Evolutionary conservation across 2,113 vertebrate genomes (phyloP).

Genomic region (Crotalus tigris): DNA sequence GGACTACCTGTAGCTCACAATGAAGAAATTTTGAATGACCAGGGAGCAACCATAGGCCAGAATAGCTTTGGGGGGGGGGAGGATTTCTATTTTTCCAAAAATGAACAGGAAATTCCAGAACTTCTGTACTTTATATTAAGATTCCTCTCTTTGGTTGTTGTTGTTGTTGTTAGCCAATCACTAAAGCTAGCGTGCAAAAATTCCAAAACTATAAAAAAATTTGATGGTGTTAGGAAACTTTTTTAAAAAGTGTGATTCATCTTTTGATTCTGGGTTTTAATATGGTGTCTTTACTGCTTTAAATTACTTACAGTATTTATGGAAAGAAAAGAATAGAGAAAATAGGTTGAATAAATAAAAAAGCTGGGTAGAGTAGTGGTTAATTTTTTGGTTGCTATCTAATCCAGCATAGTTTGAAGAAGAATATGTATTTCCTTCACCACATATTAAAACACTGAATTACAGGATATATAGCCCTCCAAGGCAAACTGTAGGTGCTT

Average conservation of each 20-base stretch:
- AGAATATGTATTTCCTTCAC: not conserved
- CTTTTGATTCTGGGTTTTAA: not conserved
- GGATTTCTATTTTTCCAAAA: not conserved
- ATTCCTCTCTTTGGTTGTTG: not conserved
- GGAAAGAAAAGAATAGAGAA: not conserved
- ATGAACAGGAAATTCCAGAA: not conserved
- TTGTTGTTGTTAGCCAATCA: not conserved
- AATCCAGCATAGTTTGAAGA: not conserved
- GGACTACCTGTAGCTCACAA: not conserved
- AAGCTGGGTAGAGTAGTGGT: not conserved
- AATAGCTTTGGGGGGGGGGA: not conserved
- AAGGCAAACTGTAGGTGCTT: not conserved
- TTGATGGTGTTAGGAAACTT: accelerated
- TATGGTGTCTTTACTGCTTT: not conserved
- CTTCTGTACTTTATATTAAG: not conserved
- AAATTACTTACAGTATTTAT: accelerated
- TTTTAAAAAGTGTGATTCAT: not conserved
- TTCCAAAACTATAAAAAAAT: not conserved
- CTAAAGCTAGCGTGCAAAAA: not conserved
- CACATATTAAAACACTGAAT: not conserved
- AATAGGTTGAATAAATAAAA: accelerated
- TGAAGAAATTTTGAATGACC: not conserved
- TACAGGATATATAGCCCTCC: not conserved
- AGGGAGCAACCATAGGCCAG: not conserved
- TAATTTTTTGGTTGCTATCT: not conserved